Evolutionary conservation across 2,888 invertebrate genomes (phyloP), one percentile per base, ranked within the genome.

Genomic region (Lochmaea crataegi): DNA sequence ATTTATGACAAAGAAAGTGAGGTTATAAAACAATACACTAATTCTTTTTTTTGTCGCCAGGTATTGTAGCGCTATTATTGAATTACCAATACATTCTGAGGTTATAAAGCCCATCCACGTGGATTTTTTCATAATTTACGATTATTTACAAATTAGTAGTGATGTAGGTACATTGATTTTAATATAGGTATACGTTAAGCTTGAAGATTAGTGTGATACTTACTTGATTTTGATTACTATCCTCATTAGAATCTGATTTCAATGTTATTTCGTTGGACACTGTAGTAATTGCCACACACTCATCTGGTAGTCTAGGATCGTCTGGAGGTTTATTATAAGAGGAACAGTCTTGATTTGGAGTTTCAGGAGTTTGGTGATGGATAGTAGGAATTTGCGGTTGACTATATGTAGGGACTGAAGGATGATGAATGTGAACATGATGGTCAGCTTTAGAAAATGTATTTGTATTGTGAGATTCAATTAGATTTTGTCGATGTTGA

Each of bases 401-500:
- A 80, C 78, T 80, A 72, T 78, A 66, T 68, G 68, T 70, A 70
- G 74, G 73, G 18, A 56, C 32, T 66, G 53, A 58, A 58, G 74
- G 72, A 73, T 76, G 75, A 75, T 74, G 68, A 74, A 71, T 65
- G 72, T 72, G 75, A 71, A 70, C 64, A 72, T 77, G 75, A 78
- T 77, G 73, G 72, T 78, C 80, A 81, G 77, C 79, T 74, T 76
- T 77, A 78, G 68, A 73, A 75, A 76, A 75, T 82, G 82, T 81
- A 79, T 81, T 84, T 84, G 85, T 84, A 85, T 85, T 84, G 77
- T 82, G 84, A 84, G 84, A 81, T 84, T 84, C 84, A 81, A 82
- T 75, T 79, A 80, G 80, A 75, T 76, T 75, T 71, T 75, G 76
- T 74, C 60, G 66, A 75, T 60, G 68, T 53, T 63, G 18, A 63